Conservation (phyloP, 2,888 invertebrate species). For the Seira musarum region DNA sequence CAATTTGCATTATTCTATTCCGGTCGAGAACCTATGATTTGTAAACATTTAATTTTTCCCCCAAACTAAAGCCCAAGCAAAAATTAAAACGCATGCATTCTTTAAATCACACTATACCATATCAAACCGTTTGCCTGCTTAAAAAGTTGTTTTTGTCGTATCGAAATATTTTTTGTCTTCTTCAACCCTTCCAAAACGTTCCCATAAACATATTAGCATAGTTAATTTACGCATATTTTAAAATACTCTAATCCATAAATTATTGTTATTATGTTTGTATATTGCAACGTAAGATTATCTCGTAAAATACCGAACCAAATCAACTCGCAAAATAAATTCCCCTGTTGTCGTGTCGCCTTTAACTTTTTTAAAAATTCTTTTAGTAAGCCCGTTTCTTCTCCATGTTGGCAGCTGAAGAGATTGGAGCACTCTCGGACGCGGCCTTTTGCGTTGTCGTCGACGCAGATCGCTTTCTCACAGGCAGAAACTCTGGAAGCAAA, state of each 20-base stretch:
- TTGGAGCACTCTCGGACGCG: conserved; percentile 51
- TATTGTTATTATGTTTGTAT: too few species aligned
- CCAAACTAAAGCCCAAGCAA: conserved; percentile 7
- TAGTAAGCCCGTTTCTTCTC: conserved; percentile 39
- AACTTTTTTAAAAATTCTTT: neutral
- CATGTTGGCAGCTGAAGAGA: conserved; percentile 42
- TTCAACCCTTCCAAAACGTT: conserved; percentile 18
- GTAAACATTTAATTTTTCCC: neutral
- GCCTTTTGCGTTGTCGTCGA: conserved; percentile 48
- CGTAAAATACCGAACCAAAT: conserved; percentile 1
- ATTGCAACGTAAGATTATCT: conserved; percentile 49
- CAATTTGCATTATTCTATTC: neutral
- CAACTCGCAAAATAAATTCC: conserved; percentile 4
- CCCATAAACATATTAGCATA: neutral
- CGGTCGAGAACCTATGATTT: neutral
- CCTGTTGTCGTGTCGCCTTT: too few species aligned
- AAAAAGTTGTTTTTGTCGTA: too few species aligned
- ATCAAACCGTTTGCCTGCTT: neutral
- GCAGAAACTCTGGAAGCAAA: conserved; percentile 41
- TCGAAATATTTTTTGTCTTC: neutral
- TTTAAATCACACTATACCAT: neutral
- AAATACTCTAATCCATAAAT: too few species aligned
- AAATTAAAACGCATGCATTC: neutral
- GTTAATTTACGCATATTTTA: too few species aligned
- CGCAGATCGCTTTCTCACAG: conserved; percentile 51